These are phyloP conservation scores for Vulpes vulpes DNA, from an alignment of 2,113 vertebrate species.

Conservation along the genomic window DNA sequence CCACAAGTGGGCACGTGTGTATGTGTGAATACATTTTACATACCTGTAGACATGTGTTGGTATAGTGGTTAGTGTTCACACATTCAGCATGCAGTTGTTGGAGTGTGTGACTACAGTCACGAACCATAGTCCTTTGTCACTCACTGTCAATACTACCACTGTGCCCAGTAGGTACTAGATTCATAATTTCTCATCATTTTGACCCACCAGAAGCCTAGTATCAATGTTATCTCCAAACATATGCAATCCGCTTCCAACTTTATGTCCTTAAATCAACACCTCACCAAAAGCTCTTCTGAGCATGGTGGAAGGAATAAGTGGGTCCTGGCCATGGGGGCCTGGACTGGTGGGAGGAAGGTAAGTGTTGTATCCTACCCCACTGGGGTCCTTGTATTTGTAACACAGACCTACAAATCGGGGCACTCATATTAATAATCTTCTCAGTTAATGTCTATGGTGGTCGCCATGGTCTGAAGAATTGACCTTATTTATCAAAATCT, in stretches of 20 bases:
- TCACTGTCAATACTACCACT: neutral
- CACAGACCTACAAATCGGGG: neutral
- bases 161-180: neutral
- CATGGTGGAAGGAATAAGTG: slow-evolving; percentile 10
- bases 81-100: neutral
- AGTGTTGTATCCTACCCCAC: neutral
- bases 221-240: neutral
- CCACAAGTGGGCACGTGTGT: neutral
- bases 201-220: neutral
- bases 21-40: neutral
- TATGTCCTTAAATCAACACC: neutral
- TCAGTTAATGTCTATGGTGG: neutral
- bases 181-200: slow-evolving; percentile 21
- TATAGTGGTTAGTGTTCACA: neutral
- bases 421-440: neutral
- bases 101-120: neutral
- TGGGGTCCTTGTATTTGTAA: neutral
- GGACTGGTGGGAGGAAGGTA: slow-evolving; percentile 43
- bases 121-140: neutral
- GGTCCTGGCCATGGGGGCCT: neutral
- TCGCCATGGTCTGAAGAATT: neutral
- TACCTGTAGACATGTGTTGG: neutral
- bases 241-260: neutral
- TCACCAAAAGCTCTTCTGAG: neutral
- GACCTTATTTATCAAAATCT: neutral